phyloP scores from a whole-genome alignment of 1,140 invertebrate species.

The Brachionus koreanus region DNA sequence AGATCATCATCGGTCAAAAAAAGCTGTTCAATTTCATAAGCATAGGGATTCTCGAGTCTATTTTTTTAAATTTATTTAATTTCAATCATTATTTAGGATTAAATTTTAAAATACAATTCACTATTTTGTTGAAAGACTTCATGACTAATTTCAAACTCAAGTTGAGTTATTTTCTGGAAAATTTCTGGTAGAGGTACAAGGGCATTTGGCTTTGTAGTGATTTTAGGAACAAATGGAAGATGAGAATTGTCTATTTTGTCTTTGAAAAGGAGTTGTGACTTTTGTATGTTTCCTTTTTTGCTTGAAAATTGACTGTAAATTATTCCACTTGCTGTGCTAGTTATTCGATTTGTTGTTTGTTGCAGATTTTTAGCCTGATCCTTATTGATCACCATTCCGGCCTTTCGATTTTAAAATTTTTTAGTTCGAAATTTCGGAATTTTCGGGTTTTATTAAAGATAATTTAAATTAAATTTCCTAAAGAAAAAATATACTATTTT shows the following conservation, averaged over 20 bases:
- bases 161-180: slow-evolving; percentile 48
- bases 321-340: slow-evolving; percentile 63
- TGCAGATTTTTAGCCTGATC: slow-evolving; percentile 37
- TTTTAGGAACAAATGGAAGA: slow-evolving; percentile 72
- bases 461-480: no score
- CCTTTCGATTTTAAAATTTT: not conserved
- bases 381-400: not conserved
- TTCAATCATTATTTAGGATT: not conserved
- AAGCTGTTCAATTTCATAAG: slow-evolving; percentile 6
- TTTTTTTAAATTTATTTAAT: slow-evolving; percentile 46
- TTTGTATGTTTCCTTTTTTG: slow-evolving; percentile 66
- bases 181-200: slow-evolving; percentile 68
- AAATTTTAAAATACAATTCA: slow-evolving; percentile 47
- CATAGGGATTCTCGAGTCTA: slow-evolving; percentile 27
- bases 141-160: slow-evolving; percentile 46
- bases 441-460: no score
- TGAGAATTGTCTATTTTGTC: slow-evolving; percentile 76
- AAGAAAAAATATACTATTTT: no score
- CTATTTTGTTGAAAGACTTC: not conserved
- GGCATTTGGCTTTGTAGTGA: slow-evolving; percentile 82
- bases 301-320: slow-evolving; percentile 64
- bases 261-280: slow-evolving; percentile 78
- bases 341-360: slow-evolving; percentile 42
- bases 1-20: not conserved
- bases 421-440: not conserved